phyloP scores from a whole-genome alignment of 2,888 invertebrate genomes.

The Cenopis cana region DNA sequence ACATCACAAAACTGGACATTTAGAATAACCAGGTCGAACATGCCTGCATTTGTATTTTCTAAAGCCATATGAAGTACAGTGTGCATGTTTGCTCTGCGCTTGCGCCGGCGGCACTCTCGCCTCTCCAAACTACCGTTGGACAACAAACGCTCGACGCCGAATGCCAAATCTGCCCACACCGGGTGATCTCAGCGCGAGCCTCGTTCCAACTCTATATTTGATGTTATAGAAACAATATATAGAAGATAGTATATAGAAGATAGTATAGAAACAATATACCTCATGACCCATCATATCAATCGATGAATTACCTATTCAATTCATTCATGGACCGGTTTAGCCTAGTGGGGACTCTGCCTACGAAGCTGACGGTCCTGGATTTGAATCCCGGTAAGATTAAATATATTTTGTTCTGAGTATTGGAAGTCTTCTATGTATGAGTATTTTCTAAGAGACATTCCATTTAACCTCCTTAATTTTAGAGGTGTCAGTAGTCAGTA shows the following conservation, averaged over 20 bases:
- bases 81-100: constrained; percentile 21
- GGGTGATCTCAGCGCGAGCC: constrained; percentile 48
- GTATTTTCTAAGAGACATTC: too few relatives aligned
- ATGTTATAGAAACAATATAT: not conserved
- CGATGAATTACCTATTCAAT: too few relatives aligned
- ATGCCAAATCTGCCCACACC: constrained; percentile 43
- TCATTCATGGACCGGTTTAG: too few relatives aligned
- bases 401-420: too few relatives aligned
- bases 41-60: constrained; percentile 11
- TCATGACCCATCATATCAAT: not conserved
- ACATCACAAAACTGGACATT: not conserved
- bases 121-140: constrained; percentile 39
- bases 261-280: not conserved
- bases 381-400: too few relatives aligned
- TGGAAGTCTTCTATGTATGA: too few relatives aligned
- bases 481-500: too few relatives aligned
- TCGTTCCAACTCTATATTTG: constrained; percentile 3
- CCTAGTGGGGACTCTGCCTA: too few relatives aligned
- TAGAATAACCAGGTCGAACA: not conserved
- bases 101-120: constrained; percentile 34
- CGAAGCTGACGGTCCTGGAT: too few relatives aligned
- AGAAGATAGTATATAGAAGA: not conserved
- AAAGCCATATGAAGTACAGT: constrained; percentile 6
- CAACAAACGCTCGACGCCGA: constrained; percentile 28
- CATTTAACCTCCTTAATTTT: too few relatives aligned